These are phyloP conservation scores for Diuraphis noxia DNA, from an alignment of 1,140 invertebrate species.

Conservation along the genomic window DNA sequence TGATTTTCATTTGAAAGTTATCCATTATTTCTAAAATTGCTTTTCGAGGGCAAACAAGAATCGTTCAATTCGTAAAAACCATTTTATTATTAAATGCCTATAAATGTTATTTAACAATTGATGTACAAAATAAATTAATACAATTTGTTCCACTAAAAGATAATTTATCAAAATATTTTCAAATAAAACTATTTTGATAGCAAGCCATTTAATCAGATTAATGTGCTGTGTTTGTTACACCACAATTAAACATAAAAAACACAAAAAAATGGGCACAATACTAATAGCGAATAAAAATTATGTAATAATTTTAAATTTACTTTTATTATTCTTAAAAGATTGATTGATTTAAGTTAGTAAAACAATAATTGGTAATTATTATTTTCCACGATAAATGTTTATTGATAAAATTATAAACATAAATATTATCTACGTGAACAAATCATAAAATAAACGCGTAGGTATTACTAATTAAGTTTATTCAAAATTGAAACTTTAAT, in stretches of 20 bases:
- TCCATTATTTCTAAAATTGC: constrained; percentile 18
- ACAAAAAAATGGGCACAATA: not conserved
- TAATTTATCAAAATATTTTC: not conserved
- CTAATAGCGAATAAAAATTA: not conserved
- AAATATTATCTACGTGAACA: not conserved
- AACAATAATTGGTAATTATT: not conserved
- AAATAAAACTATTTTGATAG: not conserved
- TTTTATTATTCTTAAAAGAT: not conserved
- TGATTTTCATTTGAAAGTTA: constrained; percentile 31
- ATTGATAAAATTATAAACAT: not conserved
- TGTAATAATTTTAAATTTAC: not conserved
- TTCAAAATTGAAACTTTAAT: not conserved
- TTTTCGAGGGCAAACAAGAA: constrained; percentile 19
- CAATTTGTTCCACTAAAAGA: not conserved
- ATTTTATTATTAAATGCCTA: not conserved
- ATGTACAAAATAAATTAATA: not conserved
- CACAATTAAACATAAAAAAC: not conserved
- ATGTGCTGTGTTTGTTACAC: not conserved
- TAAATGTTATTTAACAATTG: not conserved
- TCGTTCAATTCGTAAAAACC: constrained; percentile 1
- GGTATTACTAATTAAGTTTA: not conserved
- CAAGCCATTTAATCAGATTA: not conserved
- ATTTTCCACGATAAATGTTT: too few relatives aligned
- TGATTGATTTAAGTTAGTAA: not conserved
- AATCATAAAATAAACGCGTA: not conserved